phyloP scores from a whole-genome alignment of 2,797 vertebrate genomes.

The Acanthurus leucopareius region DNA sequence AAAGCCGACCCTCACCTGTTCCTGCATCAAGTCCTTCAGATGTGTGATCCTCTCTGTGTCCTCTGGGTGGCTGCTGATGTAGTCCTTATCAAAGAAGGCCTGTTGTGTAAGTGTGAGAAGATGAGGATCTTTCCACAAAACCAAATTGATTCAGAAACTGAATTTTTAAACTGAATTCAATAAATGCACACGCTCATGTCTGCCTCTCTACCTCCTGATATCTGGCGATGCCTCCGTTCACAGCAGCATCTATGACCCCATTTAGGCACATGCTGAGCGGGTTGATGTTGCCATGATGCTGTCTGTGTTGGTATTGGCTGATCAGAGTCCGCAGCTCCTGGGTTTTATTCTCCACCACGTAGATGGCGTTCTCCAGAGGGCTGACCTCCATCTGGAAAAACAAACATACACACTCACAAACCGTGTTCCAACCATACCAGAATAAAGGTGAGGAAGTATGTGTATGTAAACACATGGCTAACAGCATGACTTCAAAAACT shows the following conservation, averaged over 20 bases:
- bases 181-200: not conserved
- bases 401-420: conserved; percentile 18
- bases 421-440: not conserved
- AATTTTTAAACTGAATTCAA: not conserved
- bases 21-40: conserved; percentile 98
- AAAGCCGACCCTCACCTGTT: conserved; percentile 88
- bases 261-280: conserved; percentile 99
- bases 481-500: not conserved
- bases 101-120: conserved; percentile 64
- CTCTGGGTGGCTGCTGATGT: conserved; percentile 95
- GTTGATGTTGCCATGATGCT: conserved; percentile 97
- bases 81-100: conserved; percentile 99
- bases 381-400: conserved; percentile 94
- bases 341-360: conserved; percentile 99
- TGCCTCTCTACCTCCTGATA: conserved; percentile 94
- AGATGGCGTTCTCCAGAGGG: conserved; percentile 98
- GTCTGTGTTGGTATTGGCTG: conserved; percentile 98
- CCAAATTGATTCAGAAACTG: not conserved
- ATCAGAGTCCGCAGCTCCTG: conserved; percentile 97
- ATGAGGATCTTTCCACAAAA: conserved; percentile 22
- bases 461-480: not conserved
- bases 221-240: conserved; percentile 97
- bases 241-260: conserved; percentile 97
- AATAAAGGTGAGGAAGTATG: not conserved
- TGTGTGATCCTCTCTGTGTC: conserved; percentile 97